Percentiles rank a stretch among this genome's conserved stretches.
Conservation (phyloP, 2,797 vertebrate genomes). For the Perodicticus potto region DNA sequence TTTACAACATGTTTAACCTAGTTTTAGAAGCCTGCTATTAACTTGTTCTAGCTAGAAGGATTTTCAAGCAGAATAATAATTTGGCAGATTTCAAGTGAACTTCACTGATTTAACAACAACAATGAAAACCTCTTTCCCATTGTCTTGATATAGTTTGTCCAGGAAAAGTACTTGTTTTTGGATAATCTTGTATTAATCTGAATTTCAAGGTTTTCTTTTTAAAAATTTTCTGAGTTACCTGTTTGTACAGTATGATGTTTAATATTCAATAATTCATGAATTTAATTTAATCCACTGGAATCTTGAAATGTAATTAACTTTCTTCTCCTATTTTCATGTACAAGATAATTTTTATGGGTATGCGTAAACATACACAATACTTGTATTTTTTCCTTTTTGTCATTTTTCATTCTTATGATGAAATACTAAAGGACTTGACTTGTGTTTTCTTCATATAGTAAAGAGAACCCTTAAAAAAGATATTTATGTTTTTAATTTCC, state of each 20-base stretch:
- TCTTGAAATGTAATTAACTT: slow-evolving; percentile 48
- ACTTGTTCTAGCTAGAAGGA: slow-evolving; percentile 68
- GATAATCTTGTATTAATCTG: not conserved
- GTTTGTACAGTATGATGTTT: not conserved
- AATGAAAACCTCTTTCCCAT: not conserved
- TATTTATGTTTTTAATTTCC: slow-evolving; percentile 72
- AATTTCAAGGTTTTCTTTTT: slow-evolving; percentile 35
- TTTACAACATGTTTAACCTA: slow-evolving; percentile 81
- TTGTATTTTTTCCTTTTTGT: slow-evolving; percentile 2
- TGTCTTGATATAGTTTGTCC: slow-evolving; percentile 63
- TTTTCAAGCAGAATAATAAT: slow-evolving; percentile 78
- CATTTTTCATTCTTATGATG: slow-evolving; percentile 38
- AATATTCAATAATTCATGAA: slow-evolving; percentile 17
- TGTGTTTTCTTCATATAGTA: slow-evolving; percentile 21
- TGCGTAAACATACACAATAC: not conserved
- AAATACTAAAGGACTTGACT: slow-evolving; percentile 26
- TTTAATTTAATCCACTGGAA: slow-evolving; percentile 13
- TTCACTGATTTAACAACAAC: not conserved
- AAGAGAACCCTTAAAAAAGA: slow-evolving; percentile 64
- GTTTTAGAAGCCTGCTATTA: slow-evolving; percentile 82
- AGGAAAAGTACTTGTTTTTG: slow-evolving; percentile 52
- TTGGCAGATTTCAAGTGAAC: slow-evolving; percentile 75
- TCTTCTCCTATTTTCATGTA: not conserved
- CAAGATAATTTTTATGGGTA: not conserved
- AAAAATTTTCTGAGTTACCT: not conserved